Base-by-base conservation (phyloP, 2,888 invertebrate species). In the Hedychridium roseum region DNA sequence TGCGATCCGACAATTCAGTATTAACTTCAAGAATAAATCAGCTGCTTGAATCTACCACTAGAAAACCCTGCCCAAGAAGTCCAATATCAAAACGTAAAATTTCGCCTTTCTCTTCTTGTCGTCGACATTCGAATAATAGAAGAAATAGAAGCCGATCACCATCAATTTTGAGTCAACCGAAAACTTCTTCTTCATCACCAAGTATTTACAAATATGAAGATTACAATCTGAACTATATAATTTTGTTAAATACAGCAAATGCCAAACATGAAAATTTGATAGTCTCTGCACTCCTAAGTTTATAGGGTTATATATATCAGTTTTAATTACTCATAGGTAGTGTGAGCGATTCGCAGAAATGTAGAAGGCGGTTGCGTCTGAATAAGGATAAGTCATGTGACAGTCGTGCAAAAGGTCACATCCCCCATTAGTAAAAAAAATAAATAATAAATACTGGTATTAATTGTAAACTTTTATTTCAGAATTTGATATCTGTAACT, bases 1-100 rank as follows among this genome's bases (percentile, higher is more conserved):
- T 82, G 7, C 71, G 76, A 34, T 68, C 70, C 9, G 82, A 82
- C 38, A 82, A 81, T 57, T 51, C 68, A 7, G 60, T 64, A 40
- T 55, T 82, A 11, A 47, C 59, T 0, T 63, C 65, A 43, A 76
- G 79, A 57, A 46, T 82, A 27, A 61, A 63, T 6, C 63, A 70
- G 20, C 53, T 64, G 1, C 55, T 52, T 11, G 64, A 56, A 47
- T 40, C 43, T 4, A 42, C 31, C 27, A 44, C 49, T 15, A 60
- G 45, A 12, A 62, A 60, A 43, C 56, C 54, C 2, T 58, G 60
- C 27, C 55, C 51, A 7, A 58, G 55, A 64, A 58, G 63, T 48
- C 54, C 67, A 12, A 44, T 51, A 2, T 50, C 34, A 16, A 64
- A 54, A 43, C 60, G 45, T 36, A 52, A 54, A 31, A 54, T 50